phyloP scores from a whole-genome alignment of 2,113 vertebrate genomes.

The Recurvirostra avosetta region DNA sequence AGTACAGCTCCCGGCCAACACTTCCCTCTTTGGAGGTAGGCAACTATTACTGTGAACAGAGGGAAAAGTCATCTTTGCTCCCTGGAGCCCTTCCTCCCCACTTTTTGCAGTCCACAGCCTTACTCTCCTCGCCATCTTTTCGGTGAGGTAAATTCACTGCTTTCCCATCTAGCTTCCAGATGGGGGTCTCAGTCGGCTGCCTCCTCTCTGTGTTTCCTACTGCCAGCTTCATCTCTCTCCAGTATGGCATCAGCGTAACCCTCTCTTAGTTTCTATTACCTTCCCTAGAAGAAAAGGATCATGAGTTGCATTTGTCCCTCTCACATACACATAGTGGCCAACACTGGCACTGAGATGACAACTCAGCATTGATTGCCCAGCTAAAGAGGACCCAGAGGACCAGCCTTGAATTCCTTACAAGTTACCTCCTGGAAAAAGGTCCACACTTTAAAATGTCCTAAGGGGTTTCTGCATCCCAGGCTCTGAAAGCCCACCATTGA shows the following conservation, averaged over 20 bases:
- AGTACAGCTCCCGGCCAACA: neutral
- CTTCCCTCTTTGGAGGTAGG: neutral
- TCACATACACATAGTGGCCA: neutral
- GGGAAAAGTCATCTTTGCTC: neutral
- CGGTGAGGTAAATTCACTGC: neutral
- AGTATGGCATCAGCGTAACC: neutral
- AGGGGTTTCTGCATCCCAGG: neutral
- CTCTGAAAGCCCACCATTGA: neutral
- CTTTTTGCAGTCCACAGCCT: neutral
- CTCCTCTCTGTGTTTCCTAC: neutral
- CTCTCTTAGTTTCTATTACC: neutral
- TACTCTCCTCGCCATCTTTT: neutral
- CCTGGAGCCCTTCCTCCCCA: neutral
- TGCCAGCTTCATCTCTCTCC: neutral
- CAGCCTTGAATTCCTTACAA: neutral
- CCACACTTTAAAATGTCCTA: neutral
- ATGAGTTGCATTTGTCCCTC: neutral
- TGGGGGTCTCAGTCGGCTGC: neutral
- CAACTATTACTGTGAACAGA: neutral
- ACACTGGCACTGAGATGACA: neutral
- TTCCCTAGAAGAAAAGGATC: neutral
- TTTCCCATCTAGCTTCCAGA: neutral
- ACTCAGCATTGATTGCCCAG: neutral
- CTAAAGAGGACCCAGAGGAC: neutral
- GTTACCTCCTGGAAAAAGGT: neutral